Conservation (phyloP, 37 sponge, comb jelly and placozoan species). For the Tethya wilhelma region DNA sequence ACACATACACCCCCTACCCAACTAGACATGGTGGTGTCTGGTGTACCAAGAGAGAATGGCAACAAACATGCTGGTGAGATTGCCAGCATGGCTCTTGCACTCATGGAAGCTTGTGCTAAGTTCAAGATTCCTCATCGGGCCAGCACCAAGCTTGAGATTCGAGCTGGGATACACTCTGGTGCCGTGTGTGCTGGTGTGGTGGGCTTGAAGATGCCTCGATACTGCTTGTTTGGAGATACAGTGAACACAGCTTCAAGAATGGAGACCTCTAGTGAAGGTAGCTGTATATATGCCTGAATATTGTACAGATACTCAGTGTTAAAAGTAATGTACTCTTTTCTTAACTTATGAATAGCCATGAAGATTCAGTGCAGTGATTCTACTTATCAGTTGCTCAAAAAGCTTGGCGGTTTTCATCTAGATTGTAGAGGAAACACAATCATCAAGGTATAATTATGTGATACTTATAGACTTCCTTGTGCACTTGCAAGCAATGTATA, state of each 20-base stretch:
- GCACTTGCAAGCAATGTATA: too few species aligned
- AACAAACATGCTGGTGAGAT: conserved; percentile 85
- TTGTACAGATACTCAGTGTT: not conserved
- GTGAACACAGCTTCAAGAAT: conserved; percentile 93
- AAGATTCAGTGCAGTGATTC: conserved; percentile 86
- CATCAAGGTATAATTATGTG: conserved; percentile 93
- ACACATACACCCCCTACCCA: too few species aligned
- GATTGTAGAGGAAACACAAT: conserved; percentile 79
- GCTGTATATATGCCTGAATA: not conserved
- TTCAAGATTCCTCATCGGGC: conserved; percentile 88
- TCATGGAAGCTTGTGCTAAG: conserved; percentile 51
- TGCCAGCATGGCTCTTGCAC: conserved; percentile 88
- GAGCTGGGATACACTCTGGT: conserved; percentile 91
- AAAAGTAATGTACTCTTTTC: not conserved
- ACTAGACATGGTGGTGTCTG: conserved; percentile 93
- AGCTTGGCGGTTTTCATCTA: conserved; percentile 59
- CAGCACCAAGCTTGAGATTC: conserved; percentile 63
- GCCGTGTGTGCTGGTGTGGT: conserved; percentile 94
- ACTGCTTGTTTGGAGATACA: conserved; percentile 93
- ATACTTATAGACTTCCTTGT: conserved; percentile 74
- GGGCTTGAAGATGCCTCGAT: conserved; percentile 93
- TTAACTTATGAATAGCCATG: conserved; percentile 65
- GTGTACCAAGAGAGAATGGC: conserved; percentile 84
- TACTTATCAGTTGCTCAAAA: conserved; percentile 60
- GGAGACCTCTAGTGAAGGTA: conserved; percentile 90